Evolutionary conservation across 2,888 invertebrate species (phyloP), one percentile per base, ranked within the genome.

Genomic region (Dasypolia templi): DNA sequence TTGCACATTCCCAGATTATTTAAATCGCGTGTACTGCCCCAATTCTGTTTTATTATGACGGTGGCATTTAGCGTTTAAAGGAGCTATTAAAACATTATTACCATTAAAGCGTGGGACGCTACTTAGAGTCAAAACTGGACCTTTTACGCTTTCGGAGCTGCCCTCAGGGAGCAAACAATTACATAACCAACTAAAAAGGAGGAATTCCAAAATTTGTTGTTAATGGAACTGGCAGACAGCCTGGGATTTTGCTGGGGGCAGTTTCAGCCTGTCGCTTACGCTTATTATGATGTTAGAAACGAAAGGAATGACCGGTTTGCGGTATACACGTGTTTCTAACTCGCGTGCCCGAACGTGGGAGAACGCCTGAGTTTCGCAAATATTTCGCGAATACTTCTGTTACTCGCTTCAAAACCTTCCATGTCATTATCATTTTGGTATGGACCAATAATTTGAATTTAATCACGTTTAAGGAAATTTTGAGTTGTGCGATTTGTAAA

Each of bases 201-300:
- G 46, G 26, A 77, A 81, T 82, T 70, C 73, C 53, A 80, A 79
- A 84, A 68, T 65, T 62, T 77, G 71, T 77, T 79, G 74, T 79
- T 62, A 58, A 63, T 82, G 75, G 79, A 86, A 88, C 72, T 82
- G 75, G 77, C 86, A 89, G 88, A 91, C 89, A 87, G 92, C 93
- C 92, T 94, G 94, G 91, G 94, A 94, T 90, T 89, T 86, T 56
- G 93, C 94, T 90, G 71, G 84, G 72, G 92, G 94, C 92, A 22
- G 64, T 89, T 92, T 90, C 89, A 88, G 89, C 74, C 68, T 83
- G 73, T 89, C 87, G 85, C 88, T 84, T 79, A 88, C 82, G 59
- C 77, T 87, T 89, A 77, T 84, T 88, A 86, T 85, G 75, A 80
- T 74, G 86, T 91, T 91, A 76, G 75, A 91, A 71, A 44, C 71